Evolutionary conservation across 2,888 invertebrate species (phyloP).

Genomic region (Heliconius sara): DNA sequence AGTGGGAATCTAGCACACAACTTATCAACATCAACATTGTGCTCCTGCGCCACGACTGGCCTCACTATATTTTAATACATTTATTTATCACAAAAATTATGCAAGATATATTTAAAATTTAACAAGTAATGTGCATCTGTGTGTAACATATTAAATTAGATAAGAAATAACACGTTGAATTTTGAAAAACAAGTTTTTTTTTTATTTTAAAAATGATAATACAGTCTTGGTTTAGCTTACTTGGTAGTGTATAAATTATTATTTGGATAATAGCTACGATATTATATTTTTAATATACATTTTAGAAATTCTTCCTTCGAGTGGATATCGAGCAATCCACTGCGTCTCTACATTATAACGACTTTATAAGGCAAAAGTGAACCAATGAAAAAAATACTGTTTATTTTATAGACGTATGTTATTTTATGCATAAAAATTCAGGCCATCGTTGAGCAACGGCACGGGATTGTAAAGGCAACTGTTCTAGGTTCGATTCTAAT

Average conservation of each 20-base stretch:
- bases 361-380: no score
- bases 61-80: neutral
- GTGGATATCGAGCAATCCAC: no score
- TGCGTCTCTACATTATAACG: no score
- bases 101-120: neutral
- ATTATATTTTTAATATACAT: neutral
- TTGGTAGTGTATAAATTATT: constrained; percentile 2
- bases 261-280: constrained; percentile 9
- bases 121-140: neutral
- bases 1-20: no score
- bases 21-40: no score
- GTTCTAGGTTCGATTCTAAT: no score
- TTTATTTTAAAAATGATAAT: constrained; percentile 2
- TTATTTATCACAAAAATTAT: neutral
- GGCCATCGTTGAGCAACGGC: neutral
- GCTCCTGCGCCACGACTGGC: neutral
- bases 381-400: no score
- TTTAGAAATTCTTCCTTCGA: no score
- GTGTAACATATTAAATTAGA: neutral
- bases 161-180: constrained; percentile 22
- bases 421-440: no score
- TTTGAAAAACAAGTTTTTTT: constrained; percentile 17
- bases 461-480: no score
- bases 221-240: neutral
- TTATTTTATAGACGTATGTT: neutral